Evolutionary conservation across 2,797 vertebrate genomes (phyloP), one percentile per base, ranked within the genome.

Genomic region (Spinibarbus caldwelli): DNA sequence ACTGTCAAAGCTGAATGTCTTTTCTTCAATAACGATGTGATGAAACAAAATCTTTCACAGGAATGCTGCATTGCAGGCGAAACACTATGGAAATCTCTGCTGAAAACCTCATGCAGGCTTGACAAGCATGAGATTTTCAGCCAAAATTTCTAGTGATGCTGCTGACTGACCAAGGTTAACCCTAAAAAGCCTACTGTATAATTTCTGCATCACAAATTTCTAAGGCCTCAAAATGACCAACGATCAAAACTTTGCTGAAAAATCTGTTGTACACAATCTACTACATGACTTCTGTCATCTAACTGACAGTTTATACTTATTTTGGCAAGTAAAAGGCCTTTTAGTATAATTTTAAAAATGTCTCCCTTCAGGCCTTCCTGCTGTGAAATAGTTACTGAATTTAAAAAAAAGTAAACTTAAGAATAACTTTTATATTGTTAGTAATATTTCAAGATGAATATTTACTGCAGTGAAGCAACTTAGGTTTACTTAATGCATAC

Each of bases 41-140:
- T 23, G 23, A 83, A 76, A 70, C 29, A 11, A 52, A 88, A 75
- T 26, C 54, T 68, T 78, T 64, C 15, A 72, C 67, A 41, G 77
- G 54, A 85, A 78, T 38, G 49, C 64, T 34, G 66, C 83, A 70
- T n/a, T 85, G 38, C 76, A 57, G 52, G 66, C 29, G 26, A 59
- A 77, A 64, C 17, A 43, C 43, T 59, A 23, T 6, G 59, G 41
- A 52, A 66, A 29, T 54, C 15, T 34, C 17, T 38, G 59, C 34
- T 83, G 29, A 26, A 64, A 66, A 52, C 26, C 5, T 45, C 12
- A 17, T 15, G 49, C 83, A 73, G 68, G 21, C 62, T n/a, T 4
- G 29, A 80, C 29, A 36, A 23, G 10, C 6, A 34, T 9, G 19
- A n/a, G 17, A 17, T 59, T 59, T 38, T 59, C 15, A 19, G 75